phyloP scores from a whole-genome alignment of 1,140 invertebrate species.

The Frieseomelitta varia region DNA sequence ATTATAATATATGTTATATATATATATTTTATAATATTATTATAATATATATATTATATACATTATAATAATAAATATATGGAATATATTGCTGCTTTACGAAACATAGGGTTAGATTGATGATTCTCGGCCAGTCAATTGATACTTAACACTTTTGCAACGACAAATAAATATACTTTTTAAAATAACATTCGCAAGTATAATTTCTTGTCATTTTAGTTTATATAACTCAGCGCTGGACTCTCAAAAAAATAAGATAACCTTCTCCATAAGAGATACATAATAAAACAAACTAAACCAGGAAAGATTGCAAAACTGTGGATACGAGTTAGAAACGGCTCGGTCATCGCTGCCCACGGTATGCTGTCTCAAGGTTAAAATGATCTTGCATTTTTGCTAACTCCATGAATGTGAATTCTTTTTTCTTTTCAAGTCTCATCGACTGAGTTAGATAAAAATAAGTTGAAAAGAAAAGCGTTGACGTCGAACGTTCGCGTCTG shows the following conservation, averaged over 20 bases:
- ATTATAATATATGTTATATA: too few relatives aligned
- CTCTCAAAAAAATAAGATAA: not conserved
- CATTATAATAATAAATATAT: too few relatives aligned
- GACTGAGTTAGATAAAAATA: not conserved
- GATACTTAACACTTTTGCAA: not conserved
- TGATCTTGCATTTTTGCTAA: not conserved
- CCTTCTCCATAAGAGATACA: not conserved
- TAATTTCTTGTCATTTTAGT: too few relatives aligned
- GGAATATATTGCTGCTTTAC: too few relatives aligned
- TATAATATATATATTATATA: too few relatives aligned
- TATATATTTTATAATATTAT: too few relatives aligned
- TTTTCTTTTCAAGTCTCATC: not conserved
- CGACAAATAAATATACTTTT: not conserved
- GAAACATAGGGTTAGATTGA: not conserved
- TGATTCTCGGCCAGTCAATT: too few relatives aligned
- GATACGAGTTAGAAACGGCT: not conserved
- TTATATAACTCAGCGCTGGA: too few relatives aligned
- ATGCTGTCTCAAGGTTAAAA: not conserved
- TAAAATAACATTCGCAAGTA: too few relatives aligned
- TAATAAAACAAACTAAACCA: not conserved
- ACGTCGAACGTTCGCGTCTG: not conserved
- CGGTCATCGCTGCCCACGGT: not conserved
- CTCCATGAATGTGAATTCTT: not conserved
- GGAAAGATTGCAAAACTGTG: not conserved
- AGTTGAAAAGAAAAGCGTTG: not conserved